phyloP scores from a whole-genome alignment of 2,888 invertebrate species.

The Polydrusus tereticollis region DNA sequence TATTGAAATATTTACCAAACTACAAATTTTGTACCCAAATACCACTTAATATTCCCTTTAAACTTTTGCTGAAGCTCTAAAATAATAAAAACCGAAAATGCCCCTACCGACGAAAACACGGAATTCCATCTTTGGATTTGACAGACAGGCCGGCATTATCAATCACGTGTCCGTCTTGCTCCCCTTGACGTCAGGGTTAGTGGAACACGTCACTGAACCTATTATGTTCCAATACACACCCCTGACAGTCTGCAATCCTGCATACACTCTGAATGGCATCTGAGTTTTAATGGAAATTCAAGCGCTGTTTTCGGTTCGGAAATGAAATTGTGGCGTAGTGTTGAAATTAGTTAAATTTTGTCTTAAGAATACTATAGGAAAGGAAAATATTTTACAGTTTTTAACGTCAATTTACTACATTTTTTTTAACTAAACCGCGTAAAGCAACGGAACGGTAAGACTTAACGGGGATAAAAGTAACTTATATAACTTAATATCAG shows the following conservation, averaged over 20 bases:
- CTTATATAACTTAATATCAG: no score
- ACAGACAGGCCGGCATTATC: constrained; percentile 67
- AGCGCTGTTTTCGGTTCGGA: constrained; percentile 6
- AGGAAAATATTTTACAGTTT: no score
- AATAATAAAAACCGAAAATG: constrained; percentile 32
- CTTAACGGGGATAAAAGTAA: no score
- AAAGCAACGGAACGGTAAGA: no score
- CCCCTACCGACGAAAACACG: constrained; percentile 50
- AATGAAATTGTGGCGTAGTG: constrained; percentile 1
- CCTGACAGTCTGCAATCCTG: constrained; percentile 52
- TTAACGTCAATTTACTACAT: no score
- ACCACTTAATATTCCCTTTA: neutral
- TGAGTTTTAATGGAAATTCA: constrained; percentile 38
- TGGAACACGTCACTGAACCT: constrained; percentile 70
- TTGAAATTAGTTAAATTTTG: neutral
- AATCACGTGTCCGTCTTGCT: constrained; percentile 62
- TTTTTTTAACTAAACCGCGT: no score
- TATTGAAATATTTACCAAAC: neutral
- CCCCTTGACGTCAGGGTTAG: constrained; percentile 66
- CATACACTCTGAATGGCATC: constrained; percentile 33
- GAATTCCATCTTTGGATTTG: constrained; percentile 66
- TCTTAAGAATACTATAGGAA: neutral
- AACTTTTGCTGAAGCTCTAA: neutral
- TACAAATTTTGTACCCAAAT: neutral
- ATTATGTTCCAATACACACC: constrained; percentile 67